Base-by-base conservation (phyloP, 2,797 vertebrate species). In the Natrix natrix region DNA sequence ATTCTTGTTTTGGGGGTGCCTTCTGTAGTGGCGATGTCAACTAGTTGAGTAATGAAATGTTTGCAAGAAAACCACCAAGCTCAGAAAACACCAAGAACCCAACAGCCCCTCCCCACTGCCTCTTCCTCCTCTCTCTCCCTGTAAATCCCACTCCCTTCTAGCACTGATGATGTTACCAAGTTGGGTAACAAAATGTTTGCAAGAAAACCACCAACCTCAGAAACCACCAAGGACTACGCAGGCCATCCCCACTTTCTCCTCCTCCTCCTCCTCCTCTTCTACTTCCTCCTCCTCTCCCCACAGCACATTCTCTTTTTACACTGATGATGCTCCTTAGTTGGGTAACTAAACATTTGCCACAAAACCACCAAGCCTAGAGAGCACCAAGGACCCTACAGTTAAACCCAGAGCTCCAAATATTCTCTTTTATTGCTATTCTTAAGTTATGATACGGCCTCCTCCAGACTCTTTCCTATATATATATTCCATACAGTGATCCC, bases 401-500 rank as follows among this genome's bases (percentile, higher is more conserved):
- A n/a, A 32, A 69, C 66, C n/a, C 66, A 17, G 66, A 32, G 66
- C n/a, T 32, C 1, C 14, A 32, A 69, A 32, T 32, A 69, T 32
- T 69, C 26, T 55, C 26, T 16, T 14, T 13, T 22, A 32, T 78
- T 57, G n/a, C 13, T 48, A 1, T 37, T 10, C 12, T 14, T 87
- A 86, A 55, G 12, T 63, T 69, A 14, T 22, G 52, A 16, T 17
- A 6, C 24, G 4, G n/a, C 26, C 5, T 90, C 4, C 37, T 1
- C 92, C 22, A 83, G 37, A 56, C 12, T 32, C 22, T 69, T 92
- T 89, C 14, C 20, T 69, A 32, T 43, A n/a, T 37, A 16, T 52
- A n/a, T 52, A 0, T 55, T 52, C 43, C 22, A 52, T 74, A 16
- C 59, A 94, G 92, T 93, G 92, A 94, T 94, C 56, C 91, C 91